phyloP scores from a whole-genome alignment of 2,888 invertebrate species.

The Oxyscelio sp. region DNA sequence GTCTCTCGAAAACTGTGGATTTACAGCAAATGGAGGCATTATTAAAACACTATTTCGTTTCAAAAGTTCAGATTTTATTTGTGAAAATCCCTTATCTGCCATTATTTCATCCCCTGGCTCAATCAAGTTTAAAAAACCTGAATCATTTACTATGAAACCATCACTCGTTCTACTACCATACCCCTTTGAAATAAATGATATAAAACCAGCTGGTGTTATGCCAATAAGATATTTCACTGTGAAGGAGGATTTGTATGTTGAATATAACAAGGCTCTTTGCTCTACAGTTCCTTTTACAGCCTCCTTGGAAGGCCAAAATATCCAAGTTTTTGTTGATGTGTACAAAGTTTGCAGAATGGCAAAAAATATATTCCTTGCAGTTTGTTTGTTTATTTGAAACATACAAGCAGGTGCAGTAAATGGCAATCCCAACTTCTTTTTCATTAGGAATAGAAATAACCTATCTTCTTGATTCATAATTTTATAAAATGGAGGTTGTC shows the following conservation, averaged over 20 bases:
- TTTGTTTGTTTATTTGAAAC: conserved; percentile 47
- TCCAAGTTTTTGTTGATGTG: conserved; percentile 37
- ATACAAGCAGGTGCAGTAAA: conserved; percentile 61
- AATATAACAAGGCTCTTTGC: conserved; percentile 70
- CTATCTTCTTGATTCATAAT: conserved; percentile 44
- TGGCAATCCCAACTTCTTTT: conserved; percentile 65
- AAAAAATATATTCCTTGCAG: conserved; percentile 35
- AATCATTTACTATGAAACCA: too few species aligned
- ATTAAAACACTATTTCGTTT: conserved; percentile 63
- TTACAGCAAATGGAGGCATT: conserved; percentile 71
- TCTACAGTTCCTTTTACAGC: conserved; percentile 58
- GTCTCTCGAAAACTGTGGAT: conserved; percentile 53
- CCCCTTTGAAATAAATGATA: conserved; percentile 77
- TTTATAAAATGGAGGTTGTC: conserved; percentile 45
- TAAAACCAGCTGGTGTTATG: conserved; percentile 73
- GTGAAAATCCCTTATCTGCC: too few species aligned
- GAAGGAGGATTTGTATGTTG: conserved; percentile 62
- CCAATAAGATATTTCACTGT: conserved; percentile 73
- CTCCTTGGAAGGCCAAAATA: conserved; percentile 69
- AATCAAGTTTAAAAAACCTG: conserved; percentile 76
- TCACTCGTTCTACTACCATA: conserved; percentile 77
- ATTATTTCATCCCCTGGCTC: conserved; percentile 71
- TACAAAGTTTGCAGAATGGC: conserved; percentile 10
- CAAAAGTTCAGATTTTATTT: conserved; percentile 34
- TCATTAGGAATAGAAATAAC: conserved; percentile 63